Conservation (phyloP, 2,113 vertebrate species). For the Hystrix cristata region DNA sequence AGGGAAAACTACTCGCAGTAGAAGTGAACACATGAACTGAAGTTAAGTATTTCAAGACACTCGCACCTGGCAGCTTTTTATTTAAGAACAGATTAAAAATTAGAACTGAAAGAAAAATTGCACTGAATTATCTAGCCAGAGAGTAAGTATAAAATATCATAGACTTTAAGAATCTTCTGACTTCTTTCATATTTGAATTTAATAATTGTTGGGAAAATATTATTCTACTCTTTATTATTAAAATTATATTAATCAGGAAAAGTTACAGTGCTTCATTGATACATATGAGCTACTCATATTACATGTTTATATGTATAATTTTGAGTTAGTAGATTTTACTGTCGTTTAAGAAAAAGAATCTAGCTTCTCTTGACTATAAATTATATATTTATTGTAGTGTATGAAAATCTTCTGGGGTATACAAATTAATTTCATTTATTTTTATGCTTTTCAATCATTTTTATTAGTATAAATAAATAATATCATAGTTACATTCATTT, state of each 20-base stretch:
- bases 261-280: background rate
- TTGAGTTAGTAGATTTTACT: background rate
- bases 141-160: background rate
- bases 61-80: background rate
- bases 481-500: background rate
- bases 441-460: background rate
- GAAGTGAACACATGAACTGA: background rate
- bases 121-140: background rate
- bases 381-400: background rate
- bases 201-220: background rate
- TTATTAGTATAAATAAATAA: background rate
- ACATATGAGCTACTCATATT: background rate
- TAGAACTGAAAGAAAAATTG: background rate
- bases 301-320: background rate
- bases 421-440: background rate
- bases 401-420: background rate
- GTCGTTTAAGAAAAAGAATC: background rate
- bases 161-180: background rate
- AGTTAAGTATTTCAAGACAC: background rate
- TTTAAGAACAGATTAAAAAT: background rate
- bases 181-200: background rate
- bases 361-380: background rate
- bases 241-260: conserved; percentile 30
- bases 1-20: background rate
- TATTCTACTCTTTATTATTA: background rate